phyloP scores from a whole-genome alignment of 2,888 invertebrate species.

The Rutpela maculata region DNA sequence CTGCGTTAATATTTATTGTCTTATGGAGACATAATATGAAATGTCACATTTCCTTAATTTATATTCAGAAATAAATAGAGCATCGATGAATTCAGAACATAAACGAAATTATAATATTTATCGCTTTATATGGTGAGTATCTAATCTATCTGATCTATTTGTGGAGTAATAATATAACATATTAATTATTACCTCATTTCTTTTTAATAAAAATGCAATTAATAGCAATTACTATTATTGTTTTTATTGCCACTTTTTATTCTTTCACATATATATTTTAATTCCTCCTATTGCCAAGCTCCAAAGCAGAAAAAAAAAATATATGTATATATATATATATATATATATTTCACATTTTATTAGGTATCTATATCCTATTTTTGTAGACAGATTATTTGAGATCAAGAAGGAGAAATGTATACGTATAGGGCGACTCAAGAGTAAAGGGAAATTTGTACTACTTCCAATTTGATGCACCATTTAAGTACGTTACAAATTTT shows the following conservation, averaged over 20 bases:
- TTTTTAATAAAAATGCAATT: slow-evolving; percentile 24
- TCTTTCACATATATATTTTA: neutral
- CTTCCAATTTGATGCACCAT: too few relatives aligned
- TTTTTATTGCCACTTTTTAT: slow-evolving; percentile 5
- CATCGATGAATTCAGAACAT: neutral
- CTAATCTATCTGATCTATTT: slow-evolving; percentile 12
- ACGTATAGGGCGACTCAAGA: too few relatives aligned
- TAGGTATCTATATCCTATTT: neutral
- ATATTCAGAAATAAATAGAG: slow-evolving; percentile 6
- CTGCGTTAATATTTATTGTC: slow-evolving; percentile 26
- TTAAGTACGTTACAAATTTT: too few relatives aligned
- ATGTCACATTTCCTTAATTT: slow-evolving; percentile 23
- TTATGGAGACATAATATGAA: slow-evolving; percentile 8
- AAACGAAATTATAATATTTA: slow-evolving; percentile 34
- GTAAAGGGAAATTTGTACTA: too few relatives aligned
- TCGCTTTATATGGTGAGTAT: neutral
- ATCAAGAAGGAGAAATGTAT: too few relatives aligned
- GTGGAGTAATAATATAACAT: neutral
- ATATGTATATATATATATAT: too few relatives aligned
- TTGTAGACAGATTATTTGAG: too few relatives aligned
- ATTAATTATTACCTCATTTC: slow-evolving; percentile 17
- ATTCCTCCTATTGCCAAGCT: neutral
- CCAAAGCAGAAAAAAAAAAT: neutral
- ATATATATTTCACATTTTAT: neutral
- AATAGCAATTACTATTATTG: slow-evolving; percentile 1